These are phyloP conservation scores for Leuciscus idus DNA, from an alignment of 2,113 vertebrate genomes.

Conservation along the genomic window DNA sequence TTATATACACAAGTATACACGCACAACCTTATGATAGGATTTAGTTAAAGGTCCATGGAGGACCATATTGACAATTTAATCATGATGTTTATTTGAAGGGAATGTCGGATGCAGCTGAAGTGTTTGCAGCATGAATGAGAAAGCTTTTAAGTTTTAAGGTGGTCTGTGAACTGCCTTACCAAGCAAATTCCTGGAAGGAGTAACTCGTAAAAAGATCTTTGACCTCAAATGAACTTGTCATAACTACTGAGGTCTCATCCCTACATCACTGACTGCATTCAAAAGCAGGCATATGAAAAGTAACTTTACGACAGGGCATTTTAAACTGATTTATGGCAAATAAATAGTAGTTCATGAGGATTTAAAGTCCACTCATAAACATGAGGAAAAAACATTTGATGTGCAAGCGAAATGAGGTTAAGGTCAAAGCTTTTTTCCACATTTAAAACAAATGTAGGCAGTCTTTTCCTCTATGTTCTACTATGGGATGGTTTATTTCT, in stretches of 20 bases:
- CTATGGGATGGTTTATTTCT: slow-evolving; percentile 44
- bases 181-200: slow-evolving; percentile 4
- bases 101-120: neutral
- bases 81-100: slow-evolving; percentile 13
- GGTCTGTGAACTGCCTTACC: neutral
- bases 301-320: neutral
- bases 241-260: slow-evolving; percentile 2
- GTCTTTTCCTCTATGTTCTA: neutral
- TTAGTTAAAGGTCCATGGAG: slow-evolving; percentile 11
- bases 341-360: neutral
- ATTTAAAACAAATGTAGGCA: neutral
- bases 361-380: slow-evolving; percentile 38
- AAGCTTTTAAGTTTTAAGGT: slow-evolving; percentile 24
- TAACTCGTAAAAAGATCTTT: slow-evolving; percentile 11
- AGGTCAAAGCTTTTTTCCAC: neutral
- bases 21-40: neutral
- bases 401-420: slow-evolving; percentile 1
- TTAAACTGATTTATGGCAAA: neutral
- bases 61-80: slow-evolving; percentile 6
- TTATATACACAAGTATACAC: neutral
- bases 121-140: neutral
- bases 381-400: neutral
- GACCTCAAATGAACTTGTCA: slow-evolving; percentile 15
- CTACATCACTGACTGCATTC: neutral
- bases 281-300: neutral